These are phyloP conservation scores for Lysandra coridon DNA, from an alignment of 2,888 invertebrate species.

Conservation along the genomic window DNA sequence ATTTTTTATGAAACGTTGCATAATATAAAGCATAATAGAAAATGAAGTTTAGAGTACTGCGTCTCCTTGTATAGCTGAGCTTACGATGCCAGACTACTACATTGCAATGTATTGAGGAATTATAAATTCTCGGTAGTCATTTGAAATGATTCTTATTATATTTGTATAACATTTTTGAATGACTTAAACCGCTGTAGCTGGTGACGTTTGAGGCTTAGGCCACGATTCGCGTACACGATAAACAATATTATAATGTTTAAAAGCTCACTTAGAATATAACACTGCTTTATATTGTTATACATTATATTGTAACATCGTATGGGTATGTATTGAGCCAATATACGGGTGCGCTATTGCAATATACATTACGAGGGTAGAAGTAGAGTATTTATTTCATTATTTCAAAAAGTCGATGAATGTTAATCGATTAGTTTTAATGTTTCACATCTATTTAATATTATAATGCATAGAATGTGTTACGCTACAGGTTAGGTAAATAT, in stretches of 20 bases:
- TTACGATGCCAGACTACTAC: slow-evolving; percentile 9
- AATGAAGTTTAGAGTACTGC: neutral
- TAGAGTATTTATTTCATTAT: slow-evolving; percentile 24
- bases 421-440: slow-evolving; percentile 19
- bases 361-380: slow-evolving; percentile 18
- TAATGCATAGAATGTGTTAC: slow-evolving; percentile 16
- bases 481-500: slow-evolving; percentile 10
- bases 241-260: slow-evolving; percentile 18
- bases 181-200: neutral
- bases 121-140: neutral
- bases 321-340: slow-evolving; percentile 24
- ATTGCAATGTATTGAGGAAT: neutral
- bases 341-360: slow-evolving; percentile 28
- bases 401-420: slow-evolving; percentile 20
- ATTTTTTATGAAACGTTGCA: neutral
- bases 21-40: slow-evolving; percentile 2
- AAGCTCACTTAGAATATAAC: slow-evolving; percentile 29
- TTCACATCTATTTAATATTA: slow-evolving; percentile 14
- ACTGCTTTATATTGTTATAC: slow-evolving; percentile 27
- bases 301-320: slow-evolving; percentile 3
- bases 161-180: slow-evolving; percentile 25
- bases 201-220: neutral
- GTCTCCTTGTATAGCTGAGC: slow-evolving; percentile 13
- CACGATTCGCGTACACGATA: neutral
- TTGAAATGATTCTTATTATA: slow-evolving; percentile 21